Evolutionary conservation across 2,113 vertebrate species (phyloP), one percentile per base, ranked within the genome.

Genomic region (Bombycilla garrulus): DNA sequence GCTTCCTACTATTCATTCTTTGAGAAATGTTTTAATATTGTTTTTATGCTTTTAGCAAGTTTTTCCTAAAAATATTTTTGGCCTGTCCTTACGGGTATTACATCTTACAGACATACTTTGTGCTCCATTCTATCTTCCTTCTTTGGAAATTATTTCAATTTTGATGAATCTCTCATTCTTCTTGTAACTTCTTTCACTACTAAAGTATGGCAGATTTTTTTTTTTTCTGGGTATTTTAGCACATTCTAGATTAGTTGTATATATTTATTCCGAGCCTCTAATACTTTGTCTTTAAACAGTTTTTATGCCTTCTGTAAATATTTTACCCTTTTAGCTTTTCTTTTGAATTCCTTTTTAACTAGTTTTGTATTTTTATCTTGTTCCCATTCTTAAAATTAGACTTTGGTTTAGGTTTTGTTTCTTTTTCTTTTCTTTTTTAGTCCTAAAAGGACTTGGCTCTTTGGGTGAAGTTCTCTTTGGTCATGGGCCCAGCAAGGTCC

Each of bases 61-160:
- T 95, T 94, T 90, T 77, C 91, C 91, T 83, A 81, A 90, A 96
- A 95, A 90, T 88, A 92, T 69, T 85, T 88, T 88, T 88, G 92
- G 64, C 69, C 58, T 92, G 64, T 93, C 86, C 54, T 95, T 95
- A 57, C 18, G 88, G 64, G 31, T 83, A 65, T 88, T 93, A 86
- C 62, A 90, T 90, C 92, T 93, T n/a, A 66, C 58, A 86, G 88
- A 47, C 86, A 83, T 50, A 51, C 29, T 92, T 92, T 73, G 28
- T 64, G 22, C 45, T 86, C 64, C 51, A 47, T 83, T 92, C 90
- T 90, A 86, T 94, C 86, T 97, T 96, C 96, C 96, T 96, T 96
- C 95, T 96, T 97, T 94, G 96, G 95, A 96, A 95, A 94, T 90
- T 83, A 88, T 92, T 95, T 95, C 92, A 90, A 86, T 95, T 95